Evolutionary conservation across 2,888 invertebrate genomes (phyloP), one percentile per base, ranked within the genome.

Genomic region (Acleris sparsana): DNA sequence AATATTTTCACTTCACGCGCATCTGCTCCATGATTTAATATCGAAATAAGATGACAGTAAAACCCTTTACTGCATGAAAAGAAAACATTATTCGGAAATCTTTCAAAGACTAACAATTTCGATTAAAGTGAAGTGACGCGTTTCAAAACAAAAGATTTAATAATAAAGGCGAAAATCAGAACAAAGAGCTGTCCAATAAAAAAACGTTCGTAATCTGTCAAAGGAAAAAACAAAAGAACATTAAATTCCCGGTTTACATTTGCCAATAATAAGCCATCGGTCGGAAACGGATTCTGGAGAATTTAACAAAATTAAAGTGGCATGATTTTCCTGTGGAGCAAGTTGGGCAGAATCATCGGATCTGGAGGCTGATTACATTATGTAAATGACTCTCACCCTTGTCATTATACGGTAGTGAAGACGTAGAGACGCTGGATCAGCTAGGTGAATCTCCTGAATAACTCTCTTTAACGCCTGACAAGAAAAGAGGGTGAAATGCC

Each of bases 351-450:
- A 86, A 84, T 88, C 88, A 88, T 89, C 82, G 86, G 85, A 78
- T 83, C 80, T 73, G 85, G 78, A 74, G 76, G 78, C 80, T 89
- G 88, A 89, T 88, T 87, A 87, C 87, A 87, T 88, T 89, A 89
- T 89, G 89, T 80, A 88, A 88, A 89, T 88, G 78, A 75, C 73
- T 73, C 75, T 75, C 78, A 74, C 75, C 74, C 79, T 79, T 83
- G 84, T 83, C 85, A 87, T 85, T 80, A 85, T 83, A 84, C 81
- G 75, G 75, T 74, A 69, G 73, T 81, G 67, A 39, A 68, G 84
- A 84, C 75, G 62, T 78, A 75, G 49, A 44, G 55, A 53, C n/a
- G 64, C 72, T 72, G 63, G 76, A 77, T 72, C 70, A 56, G 72
- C 51, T 63, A 29, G 11, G 20, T 9, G 33, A 9, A 13, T 29